These are phyloP conservation scores for Coremacera marginata DNA, from an alignment of 2,888 invertebrate genomes.

Conservation along the genomic window DNA sequence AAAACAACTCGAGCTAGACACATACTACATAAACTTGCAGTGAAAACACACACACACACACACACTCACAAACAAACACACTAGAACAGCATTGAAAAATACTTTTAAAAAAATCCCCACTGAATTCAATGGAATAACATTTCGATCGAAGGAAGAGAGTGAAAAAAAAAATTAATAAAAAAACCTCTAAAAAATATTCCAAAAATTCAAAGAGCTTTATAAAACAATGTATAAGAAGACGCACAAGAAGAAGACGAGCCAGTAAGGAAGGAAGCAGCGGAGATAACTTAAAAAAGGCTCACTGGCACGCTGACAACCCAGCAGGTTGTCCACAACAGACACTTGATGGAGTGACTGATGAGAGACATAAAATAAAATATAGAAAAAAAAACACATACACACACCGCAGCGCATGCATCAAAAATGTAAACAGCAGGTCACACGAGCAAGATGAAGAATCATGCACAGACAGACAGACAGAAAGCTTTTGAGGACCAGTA, in stretches of 20 bases:
- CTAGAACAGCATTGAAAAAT: not conserved
- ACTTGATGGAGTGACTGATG: not conserved
- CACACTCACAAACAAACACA: not conserved
- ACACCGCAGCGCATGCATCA: not conserved
- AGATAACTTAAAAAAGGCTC: not conserved
- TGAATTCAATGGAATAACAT: not conserved
- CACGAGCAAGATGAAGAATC: no score
- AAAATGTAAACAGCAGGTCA: not conserved
- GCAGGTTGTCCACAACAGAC: not conserved
- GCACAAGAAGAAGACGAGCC: not conserved
- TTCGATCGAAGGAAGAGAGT: not conserved
- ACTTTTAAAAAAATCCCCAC: not conserved
- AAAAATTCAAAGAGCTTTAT: not conserved
- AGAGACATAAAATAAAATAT: not conserved
- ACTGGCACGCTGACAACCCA: not conserved
- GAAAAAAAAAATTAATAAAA: not conserved
- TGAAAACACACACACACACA: no score
- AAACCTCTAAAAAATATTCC: not conserved
- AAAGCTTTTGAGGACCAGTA: not conserved
- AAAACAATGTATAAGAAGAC: not conserved
- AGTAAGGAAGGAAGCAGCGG: not conserved
- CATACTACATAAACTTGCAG: no score
- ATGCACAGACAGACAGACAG: not conserved
- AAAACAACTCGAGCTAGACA: no score
- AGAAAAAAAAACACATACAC: not conserved